phyloP scores from a whole-genome alignment of 2,888 invertebrate species.

The Actias luna region DNA sequence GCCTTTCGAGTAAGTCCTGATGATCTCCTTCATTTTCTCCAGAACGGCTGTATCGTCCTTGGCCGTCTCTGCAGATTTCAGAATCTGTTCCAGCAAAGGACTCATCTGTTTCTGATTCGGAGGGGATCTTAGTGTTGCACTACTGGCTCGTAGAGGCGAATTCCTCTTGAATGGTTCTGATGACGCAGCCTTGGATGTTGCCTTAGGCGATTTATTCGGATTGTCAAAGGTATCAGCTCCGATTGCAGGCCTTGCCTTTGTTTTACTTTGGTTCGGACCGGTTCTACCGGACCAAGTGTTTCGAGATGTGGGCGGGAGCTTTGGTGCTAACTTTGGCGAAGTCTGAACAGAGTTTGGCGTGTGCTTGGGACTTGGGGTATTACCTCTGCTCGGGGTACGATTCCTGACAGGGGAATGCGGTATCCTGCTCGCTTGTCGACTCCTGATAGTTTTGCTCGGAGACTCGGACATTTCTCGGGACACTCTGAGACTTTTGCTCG shows the following conservation, averaged over 20 bases:
- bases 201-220: slow-evolving; percentile 84
- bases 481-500: slow-evolving; percentile 68
- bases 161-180: slow-evolving; percentile 77
- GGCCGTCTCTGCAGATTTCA: slow-evolving; percentile 86
- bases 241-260: slow-evolving; percentile 64
- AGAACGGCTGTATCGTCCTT: slow-evolving; percentile 88
- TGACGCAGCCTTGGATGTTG: slow-evolving; percentile 57
- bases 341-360: slow-evolving; percentile 57
- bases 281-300: slow-evolving; percentile 89
- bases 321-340: slow-evolving; percentile 67
- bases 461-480: slow-evolving; percentile 61
- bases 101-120: slow-evolving; percentile 83
- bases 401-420: slow-evolving; percentile 73
- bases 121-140: slow-evolving; percentile 78
- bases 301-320: slow-evolving; percentile 74
- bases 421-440: slow-evolving; percentile 70
- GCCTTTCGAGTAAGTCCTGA: slow-evolving; percentile 72
- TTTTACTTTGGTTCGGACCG: slow-evolving; percentile 63
- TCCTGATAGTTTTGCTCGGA: slow-evolving; percentile 64
- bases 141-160: slow-evolving; percentile 73
- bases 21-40: slow-evolving; percentile 87
- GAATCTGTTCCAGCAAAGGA: slow-evolving; percentile 86
- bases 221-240: slow-evolving; percentile 72
- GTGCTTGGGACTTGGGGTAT: slow-evolving; percentile 75
- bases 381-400: slow-evolving; percentile 59